Percentiles rank a stretch among this genome's conserved stretches.
These are phyloP conservation scores for Saccopteryx leptura DNA, from an alignment of 2,113 vertebrate genomes.

Conservation along the genomic window DNA sequence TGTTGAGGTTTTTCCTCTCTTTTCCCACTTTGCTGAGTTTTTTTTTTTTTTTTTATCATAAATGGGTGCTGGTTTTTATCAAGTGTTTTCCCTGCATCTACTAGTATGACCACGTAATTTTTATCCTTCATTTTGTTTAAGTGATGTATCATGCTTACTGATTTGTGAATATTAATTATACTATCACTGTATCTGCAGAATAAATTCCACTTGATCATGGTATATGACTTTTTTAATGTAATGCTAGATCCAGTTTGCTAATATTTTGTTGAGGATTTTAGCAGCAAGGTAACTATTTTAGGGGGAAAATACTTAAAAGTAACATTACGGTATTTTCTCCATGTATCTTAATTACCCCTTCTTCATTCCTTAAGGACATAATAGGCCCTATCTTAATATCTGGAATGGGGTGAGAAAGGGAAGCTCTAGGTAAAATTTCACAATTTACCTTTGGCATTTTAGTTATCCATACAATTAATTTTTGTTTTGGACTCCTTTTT, in stretches of 20 bases:
- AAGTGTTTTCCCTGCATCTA: not conserved
- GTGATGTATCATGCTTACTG: not conserved
- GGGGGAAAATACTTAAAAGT: not conserved
- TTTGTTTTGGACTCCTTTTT: not conserved
- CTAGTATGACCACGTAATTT: not conserved
- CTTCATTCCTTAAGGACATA: not conserved
- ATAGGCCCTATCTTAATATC: not conserved
- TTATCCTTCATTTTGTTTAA: not conserved
- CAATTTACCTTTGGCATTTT: not conserved
- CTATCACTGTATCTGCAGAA: not conserved
- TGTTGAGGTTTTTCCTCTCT: not conserved
- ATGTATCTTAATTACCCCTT: not conserved
- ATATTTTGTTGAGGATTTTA: not conserved
- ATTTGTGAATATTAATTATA: not conserved
- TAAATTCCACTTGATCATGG: not conserved
- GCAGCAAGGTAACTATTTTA: not conserved
- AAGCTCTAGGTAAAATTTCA: not conserved
- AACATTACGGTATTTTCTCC: not conserved
- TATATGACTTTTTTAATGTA: not conserved
- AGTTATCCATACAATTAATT: not conserved
- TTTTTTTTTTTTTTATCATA: not conserved
- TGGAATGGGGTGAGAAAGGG: not conserved
- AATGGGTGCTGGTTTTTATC: not conserved
- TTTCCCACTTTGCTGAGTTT: not conserved
- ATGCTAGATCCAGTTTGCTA: not conserved